Evolutionary conservation across 1,140 invertebrate genomes (phyloP).

Genomic region (Drosophila aff.): DNA sequence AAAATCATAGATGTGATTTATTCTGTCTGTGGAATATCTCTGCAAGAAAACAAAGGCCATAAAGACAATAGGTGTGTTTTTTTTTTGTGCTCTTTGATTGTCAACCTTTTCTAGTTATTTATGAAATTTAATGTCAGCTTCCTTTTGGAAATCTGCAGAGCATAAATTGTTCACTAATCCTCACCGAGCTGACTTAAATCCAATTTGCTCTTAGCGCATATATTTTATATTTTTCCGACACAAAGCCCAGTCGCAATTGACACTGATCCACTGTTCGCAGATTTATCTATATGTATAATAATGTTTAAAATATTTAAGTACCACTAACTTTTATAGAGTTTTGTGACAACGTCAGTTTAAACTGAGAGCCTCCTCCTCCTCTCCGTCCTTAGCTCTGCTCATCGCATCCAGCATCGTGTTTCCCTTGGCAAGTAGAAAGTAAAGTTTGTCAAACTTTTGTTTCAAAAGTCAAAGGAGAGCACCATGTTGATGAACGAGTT

Average conservation of each 20-base stretch:
- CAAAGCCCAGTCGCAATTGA: conserved; percentile 21
- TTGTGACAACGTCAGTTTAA: conserved; percentile 29
- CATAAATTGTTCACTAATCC: conserved; percentile 14
- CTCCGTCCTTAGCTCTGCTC: not conserved
- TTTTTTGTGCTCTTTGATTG: not conserved
- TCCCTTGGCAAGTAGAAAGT: conserved; percentile 44
- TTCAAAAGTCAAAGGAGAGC: conserved; percentile 77
- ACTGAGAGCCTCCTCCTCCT: not conserved
- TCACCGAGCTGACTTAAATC: not conserved
- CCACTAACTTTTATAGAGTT: conserved; percentile 52
- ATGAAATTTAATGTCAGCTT: conserved; percentile 7
- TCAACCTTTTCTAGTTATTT: not conserved
- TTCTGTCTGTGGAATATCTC: not conserved
- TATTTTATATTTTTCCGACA: conserved; percentile 19
- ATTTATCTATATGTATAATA: conserved; percentile 41
- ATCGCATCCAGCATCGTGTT: conserved; percentile 13
- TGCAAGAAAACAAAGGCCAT: conserved; percentile 7
- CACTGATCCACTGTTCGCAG: conserved; percentile 40
- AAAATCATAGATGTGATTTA: conserved; percentile 30
- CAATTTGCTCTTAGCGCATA: not conserved
- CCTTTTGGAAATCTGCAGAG: not conserved
- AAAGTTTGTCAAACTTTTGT: conserved; percentile 82
- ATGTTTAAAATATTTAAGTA: conserved; percentile 64
- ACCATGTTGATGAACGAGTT: conserved; percentile 76
- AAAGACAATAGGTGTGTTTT: conserved; percentile 4